A percentile compares a stretch with the other conserved stretches of the same genome.
Evolutionary conservation across 2,113 vertebrate genomes (phyloP).

Genomic region (Anser cygnoides): DNA sequence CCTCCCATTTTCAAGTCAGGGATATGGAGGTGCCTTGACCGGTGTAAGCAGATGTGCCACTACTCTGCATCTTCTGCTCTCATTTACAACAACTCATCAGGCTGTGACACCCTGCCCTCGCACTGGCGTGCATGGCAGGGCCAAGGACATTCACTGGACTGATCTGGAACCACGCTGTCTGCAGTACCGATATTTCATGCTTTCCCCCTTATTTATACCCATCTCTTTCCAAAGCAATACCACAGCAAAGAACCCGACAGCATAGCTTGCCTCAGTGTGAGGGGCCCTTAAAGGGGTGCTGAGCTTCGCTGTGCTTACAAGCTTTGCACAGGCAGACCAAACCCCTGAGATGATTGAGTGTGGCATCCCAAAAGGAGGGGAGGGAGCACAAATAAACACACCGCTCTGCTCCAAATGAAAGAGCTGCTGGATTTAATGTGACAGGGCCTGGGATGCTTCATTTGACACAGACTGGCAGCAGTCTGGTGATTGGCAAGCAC

Average conservation of each 20-base stretch:
- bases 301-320: background rate
- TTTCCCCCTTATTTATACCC: background rate
- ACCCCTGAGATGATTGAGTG: background rate
- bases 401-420: constrained; percentile 45
- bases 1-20: background rate
- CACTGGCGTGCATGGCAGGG: background rate
- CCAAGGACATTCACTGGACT: background rate
- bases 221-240: background rate
- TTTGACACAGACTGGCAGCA: constrained; percentile 74
- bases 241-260: background rate
- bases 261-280: accelerated
- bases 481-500: constrained; percentile 69
- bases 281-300: background rate
- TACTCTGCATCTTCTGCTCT: accelerated
- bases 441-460: constrained; percentile 71
- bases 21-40: background rate
- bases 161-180: accelerated
- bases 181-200: background rate
- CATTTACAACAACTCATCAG: background rate
- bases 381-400: constrained; percentile 55
- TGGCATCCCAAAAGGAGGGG: constrained; percentile 40
- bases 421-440: constrained; percentile 72
- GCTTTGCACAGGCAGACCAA: background rate
- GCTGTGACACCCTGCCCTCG: background rate
- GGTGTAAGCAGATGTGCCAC: background rate